Conservation (phyloP, 1,140 invertebrate species). For the Gryon sp. region DNA sequence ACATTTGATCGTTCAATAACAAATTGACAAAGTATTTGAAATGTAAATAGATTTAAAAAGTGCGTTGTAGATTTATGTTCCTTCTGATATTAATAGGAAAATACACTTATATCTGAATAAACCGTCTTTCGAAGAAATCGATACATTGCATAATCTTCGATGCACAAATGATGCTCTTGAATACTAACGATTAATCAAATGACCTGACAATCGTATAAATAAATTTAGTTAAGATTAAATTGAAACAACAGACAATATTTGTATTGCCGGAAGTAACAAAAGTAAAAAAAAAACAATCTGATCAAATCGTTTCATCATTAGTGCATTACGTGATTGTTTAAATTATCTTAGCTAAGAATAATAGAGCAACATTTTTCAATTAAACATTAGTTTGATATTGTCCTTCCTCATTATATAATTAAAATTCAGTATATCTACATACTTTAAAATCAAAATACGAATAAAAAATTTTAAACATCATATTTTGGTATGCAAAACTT, state of each 20-base stretch:
- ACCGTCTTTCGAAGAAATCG: slow-evolving; percentile 53
- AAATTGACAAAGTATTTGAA: no score
- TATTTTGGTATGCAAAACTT: no score
- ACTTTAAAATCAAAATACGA: no score
- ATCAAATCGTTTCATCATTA: slow-evolving; percentile 3
- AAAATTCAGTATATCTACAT: no score
- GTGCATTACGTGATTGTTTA: neutral
- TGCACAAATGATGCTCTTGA: slow-evolving; percentile 41
- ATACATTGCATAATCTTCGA: slow-evolving; percentile 52
- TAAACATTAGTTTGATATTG: no score
- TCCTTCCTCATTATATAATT: no score
- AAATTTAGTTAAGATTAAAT: slow-evolving; percentile 29
- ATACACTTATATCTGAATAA: slow-evolving; percentile 47
- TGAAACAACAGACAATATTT: slow-evolving; percentile 30
- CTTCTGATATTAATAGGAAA: slow-evolving; percentile 39
- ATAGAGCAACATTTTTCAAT: no score
- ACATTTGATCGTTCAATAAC: no score
- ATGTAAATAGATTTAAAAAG: slow-evolving; percentile 9
- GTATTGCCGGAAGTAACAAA: slow-evolving; percentile 18
- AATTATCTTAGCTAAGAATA: slow-evolving; percentile 23
- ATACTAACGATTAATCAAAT: slow-evolving; percentile 56
- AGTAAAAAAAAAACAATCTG: slow-evolving; percentile 4
- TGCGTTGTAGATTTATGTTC: slow-evolving; percentile 1
- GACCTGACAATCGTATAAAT: slow-evolving; percentile 57
- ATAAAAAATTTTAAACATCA: no score